Percentiles rank a stretch among this genome's conserved stretches.
phyloP scores from a whole-genome alignment of 2,888 invertebrate species.

The Polydrusus pterygomalis region DNA sequence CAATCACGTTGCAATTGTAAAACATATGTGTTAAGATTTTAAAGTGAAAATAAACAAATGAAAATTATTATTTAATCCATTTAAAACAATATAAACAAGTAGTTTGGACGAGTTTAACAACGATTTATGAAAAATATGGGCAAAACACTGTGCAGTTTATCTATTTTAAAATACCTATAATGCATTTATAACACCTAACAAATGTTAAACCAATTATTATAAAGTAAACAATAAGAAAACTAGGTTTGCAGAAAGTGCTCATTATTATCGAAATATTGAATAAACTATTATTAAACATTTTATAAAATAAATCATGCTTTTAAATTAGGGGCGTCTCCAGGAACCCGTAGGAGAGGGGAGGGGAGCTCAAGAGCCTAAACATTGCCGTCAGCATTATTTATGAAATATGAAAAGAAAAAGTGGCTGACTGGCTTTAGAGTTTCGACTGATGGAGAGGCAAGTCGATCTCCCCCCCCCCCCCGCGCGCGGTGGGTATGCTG shows the following conservation, averaged over 20 bases:
- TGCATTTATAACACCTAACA: slow-evolving; percentile 13
- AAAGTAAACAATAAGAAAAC: slow-evolving; percentile 1
- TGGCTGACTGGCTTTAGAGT: no score
- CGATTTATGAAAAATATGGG: slow-evolving; percentile 10
- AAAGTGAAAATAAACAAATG: slow-evolving; percentile 32
- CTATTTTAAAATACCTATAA: slow-evolving; percentile 1
- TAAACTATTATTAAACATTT: neutral
- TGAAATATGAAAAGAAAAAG: no score
- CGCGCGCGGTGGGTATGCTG: no score
- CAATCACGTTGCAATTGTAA: slow-evolving; percentile 1
- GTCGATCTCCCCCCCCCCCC: no score
- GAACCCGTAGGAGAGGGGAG: no score
- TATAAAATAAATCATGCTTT: neutral
- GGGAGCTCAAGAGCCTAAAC: no score
- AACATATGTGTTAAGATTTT: neutral
- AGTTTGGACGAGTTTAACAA: neutral
- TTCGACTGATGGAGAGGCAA: no score
- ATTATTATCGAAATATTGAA: neutral
- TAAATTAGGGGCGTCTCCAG: no score
- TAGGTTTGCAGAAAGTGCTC: neutral
- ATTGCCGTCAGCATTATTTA: no score
- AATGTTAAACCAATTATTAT: neutral
- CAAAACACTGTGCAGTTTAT: slow-evolving; percentile 9
- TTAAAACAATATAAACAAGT: slow-evolving; percentile 24
- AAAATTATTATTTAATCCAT: slow-evolving; percentile 34